Conservation (phyloP, 1,140 invertebrate species). For the Cherax destructor region DNA sequence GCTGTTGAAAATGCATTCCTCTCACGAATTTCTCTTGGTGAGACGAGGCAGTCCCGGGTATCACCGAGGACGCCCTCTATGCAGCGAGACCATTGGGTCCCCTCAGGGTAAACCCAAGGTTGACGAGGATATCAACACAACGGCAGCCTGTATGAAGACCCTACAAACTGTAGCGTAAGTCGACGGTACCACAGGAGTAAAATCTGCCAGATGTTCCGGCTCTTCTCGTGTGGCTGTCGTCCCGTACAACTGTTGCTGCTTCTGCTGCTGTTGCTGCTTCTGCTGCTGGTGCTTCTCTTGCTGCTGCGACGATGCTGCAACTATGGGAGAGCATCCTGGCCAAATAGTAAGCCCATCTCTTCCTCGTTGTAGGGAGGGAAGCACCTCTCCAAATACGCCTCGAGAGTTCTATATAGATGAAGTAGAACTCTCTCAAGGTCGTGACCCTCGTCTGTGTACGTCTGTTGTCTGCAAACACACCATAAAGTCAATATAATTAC, state of each 20-base stretch:
- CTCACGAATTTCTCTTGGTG: no score
- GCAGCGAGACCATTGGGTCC: no score
- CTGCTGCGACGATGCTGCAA: constrained; percentile 23
- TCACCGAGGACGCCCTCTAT: no score
- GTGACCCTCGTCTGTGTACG: constrained; percentile 68
- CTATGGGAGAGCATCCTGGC: constrained; percentile 61
- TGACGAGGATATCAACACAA: neutral
- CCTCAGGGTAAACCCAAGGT: neutral
- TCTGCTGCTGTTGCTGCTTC: neutral
- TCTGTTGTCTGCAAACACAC: constrained; percentile 57
- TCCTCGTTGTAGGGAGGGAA: constrained; percentile 70
- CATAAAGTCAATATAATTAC: neutral
- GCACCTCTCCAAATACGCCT: constrained; percentile 57
- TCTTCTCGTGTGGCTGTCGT: neutral
- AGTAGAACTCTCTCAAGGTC: constrained; percentile 52
- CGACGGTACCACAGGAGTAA: constrained; percentile 29
- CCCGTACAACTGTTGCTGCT: neutral
- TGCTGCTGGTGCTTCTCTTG: neutral
- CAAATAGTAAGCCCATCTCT: constrained; percentile 57
- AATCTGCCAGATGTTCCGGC: constrained; percentile 1
- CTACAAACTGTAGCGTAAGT: constrained; percentile 13
- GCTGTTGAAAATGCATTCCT: no score
- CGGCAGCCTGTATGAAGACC: constrained; percentile 17
- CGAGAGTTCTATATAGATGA: constrained; percentile 59
- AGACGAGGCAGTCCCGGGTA: no score